phyloP scores from a whole-genome alignment of 2,113 vertebrate species.

The Mirza zaza region DNA sequence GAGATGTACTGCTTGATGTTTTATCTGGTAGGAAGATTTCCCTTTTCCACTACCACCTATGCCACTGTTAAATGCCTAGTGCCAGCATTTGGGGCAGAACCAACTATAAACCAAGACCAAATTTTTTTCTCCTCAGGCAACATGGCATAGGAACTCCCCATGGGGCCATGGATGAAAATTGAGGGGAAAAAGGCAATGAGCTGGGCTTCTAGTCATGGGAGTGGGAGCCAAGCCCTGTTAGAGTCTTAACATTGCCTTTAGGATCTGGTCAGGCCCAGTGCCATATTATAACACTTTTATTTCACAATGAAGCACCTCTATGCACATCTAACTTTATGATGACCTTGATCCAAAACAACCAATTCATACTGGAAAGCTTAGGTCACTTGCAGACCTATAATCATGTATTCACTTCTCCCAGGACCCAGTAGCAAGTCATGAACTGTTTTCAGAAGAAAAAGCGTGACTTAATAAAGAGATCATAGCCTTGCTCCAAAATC shows the following conservation, averaged over 20 bases:
- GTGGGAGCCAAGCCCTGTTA: neutral
- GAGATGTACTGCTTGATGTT: neutral
- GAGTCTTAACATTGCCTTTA: neutral
- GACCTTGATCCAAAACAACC: neutral
- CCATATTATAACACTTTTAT: neutral
- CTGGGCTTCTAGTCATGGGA: neutral
- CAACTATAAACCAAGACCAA: neutral
- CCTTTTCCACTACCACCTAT: neutral
- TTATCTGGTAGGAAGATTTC: neutral
- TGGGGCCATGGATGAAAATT: neutral
- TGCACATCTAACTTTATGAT: neutral
- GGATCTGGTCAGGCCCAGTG: neutral
- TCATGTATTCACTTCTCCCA: neutral
- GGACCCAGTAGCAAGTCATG: neutral
- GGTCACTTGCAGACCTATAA: neutral
- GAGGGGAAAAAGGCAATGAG: neutral
- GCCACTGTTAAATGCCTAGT: neutral
- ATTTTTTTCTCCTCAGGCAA: neutral
- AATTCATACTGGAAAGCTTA: neutral
- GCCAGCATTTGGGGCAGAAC: neutral
- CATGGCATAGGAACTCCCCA: neutral
- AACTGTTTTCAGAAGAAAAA: neutral
- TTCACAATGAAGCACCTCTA: neutral
- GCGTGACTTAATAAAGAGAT: neutral
- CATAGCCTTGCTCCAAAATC: neutral